Evolutionary conservation across 2,113 vertebrate species (phyloP), one percentile per base, ranked within the genome.

Genomic region (Seriola dumerili): DNA sequence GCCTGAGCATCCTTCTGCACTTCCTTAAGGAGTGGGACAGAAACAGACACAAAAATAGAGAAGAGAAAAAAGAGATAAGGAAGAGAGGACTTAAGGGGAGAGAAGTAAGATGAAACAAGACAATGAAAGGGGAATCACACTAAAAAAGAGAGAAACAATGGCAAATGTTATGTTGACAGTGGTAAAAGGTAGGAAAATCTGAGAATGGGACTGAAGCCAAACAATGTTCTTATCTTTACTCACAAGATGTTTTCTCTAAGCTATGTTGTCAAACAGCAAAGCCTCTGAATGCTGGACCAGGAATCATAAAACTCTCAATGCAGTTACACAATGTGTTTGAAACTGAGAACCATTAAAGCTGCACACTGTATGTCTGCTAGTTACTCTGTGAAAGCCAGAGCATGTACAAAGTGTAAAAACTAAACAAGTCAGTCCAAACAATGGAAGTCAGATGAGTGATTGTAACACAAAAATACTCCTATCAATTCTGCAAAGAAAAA

Each of bases 1-100:
- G 48, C 44, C 80, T 40, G 50, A 83, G 78, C 85, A 90, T 88
- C 91, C 81, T 74, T 89, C 63, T 85, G 78, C 82, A 80, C 70
- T 59, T 75, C 81, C 23, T 19, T 75, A 81, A 83, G 77, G 21
- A 83, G 36, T 42, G 42, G 23, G 61, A 54, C 76, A 64, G 44
- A 83, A 72, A 74, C 17, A 84, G 57, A 52, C 25, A 78, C 72
- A 65, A 65, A 79, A 32, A 74, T 12, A 36, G 34, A 62, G 34
- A 34, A 7, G 23, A 65, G 21, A 34, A 65, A 21, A 62, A 50
- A 76, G 8, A 14, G 4, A 19, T 7, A 29, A 74, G n/a, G 63
- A 23, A 38, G 14, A 17, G 44, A 66, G 10, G 59, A 66, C 19
- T 73, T 11, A 34, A 25, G 32, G 42, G 34, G 32, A 63, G 7